Conservation (phyloP, 2,797 vertebrate genomes). For the Phalloptychus januarius region DNA sequence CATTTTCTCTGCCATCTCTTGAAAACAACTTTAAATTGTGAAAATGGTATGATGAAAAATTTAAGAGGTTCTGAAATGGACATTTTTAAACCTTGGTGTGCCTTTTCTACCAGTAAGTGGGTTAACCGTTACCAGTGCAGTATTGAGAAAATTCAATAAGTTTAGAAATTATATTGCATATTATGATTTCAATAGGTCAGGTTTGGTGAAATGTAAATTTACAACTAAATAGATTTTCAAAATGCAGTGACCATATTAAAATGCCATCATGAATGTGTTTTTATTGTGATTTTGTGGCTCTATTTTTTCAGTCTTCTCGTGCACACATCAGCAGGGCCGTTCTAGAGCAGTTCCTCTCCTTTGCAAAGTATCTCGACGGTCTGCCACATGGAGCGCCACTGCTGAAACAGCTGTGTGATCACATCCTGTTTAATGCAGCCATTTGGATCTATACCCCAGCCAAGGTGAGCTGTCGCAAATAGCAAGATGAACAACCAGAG, state of each 20-base stretch:
- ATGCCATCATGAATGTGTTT: neutral
- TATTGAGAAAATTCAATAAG: neutral
- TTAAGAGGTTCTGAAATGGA: neutral
- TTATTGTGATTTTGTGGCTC: conserved; percentile 22
- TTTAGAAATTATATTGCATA: too few relatives aligned
- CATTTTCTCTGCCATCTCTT: neutral
- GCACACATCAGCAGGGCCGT: conserved; percentile 94
- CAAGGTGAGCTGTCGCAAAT: conserved; percentile 70
- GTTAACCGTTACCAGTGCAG: neutral
- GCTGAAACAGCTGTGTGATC: conserved; percentile 91
- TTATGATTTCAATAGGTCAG: neutral
- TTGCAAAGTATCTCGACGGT: conserved; percentile 97
- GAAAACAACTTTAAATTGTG: neutral
- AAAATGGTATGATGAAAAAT: neutral
- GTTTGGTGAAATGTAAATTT: neutral
- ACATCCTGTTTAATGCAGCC: conserved; percentile 84
- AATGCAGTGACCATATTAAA: neutral
- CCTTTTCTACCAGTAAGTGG: neutral
- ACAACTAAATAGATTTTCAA: neutral
- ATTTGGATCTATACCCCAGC: conserved; percentile 90
- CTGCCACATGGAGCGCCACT: conserved; percentile 94
- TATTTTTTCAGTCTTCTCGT: conserved; percentile 87
- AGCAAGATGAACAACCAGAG: conserved; percentile 4
- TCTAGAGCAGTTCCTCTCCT: conserved; percentile 96
- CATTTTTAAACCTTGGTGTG: neutral